Evolutionary conservation across 2,113 vertebrate species (phyloP).

Genomic region (Eurystomus gularis): DNA sequence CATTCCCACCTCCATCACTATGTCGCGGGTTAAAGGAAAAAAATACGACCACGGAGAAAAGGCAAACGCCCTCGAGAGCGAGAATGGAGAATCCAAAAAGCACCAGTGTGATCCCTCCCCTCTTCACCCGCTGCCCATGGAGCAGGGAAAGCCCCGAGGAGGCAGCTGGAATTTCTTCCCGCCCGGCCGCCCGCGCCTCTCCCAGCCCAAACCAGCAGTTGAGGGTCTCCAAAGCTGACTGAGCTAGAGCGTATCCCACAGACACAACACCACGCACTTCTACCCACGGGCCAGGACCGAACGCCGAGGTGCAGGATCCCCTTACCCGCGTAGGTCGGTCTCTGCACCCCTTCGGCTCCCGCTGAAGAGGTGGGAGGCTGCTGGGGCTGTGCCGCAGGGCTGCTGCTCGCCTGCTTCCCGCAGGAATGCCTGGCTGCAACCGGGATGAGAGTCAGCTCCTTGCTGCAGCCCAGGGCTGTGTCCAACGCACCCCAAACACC

Average conservation of each 20-base stretch:
- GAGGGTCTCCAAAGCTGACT: rapidly evolving
- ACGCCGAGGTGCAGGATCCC: rapidly evolving
- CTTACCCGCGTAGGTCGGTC: not conserved
- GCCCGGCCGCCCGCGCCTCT: rapidly evolving
- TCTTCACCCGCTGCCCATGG: rapidly evolving
- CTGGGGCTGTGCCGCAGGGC: not conserved
- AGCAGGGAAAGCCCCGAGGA: not conserved
- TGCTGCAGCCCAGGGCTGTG: not conserved
- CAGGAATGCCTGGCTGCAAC: not conserved
- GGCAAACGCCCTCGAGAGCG: rapidly evolving
- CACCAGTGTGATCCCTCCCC: not conserved
- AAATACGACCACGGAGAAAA: not conserved
- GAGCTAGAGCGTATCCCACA: rapidly evolving
- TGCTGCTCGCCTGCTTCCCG: not conserved
- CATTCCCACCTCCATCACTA: not conserved
- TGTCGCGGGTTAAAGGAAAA: not conserved
- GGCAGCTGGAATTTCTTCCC: too few species aligned
- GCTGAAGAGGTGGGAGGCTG: rapidly evolving
- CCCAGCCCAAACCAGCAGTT: rapidly evolving
- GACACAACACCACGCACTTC: rapidly evolving
- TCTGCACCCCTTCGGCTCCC: not conserved
- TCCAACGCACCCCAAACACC: rapidly evolving
- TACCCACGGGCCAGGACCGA: rapidly evolving
- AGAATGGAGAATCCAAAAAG: not conserved
- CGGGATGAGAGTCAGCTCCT: not conserved